Evolutionary conservation across 2,888 invertebrate genomes (phyloP).

Genomic region (Muscina levida): DNA sequence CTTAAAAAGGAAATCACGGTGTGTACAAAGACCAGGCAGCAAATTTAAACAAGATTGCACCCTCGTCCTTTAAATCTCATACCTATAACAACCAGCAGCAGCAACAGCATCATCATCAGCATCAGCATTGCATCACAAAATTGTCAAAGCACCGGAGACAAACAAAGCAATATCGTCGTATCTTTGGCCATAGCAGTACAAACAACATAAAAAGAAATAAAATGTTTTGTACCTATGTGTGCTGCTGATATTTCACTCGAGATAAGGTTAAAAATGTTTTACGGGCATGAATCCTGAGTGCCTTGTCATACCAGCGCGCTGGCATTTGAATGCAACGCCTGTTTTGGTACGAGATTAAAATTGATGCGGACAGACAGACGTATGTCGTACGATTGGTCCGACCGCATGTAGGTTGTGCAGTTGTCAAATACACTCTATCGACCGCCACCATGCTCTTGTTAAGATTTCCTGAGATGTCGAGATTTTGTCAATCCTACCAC

Average conservation of each 20-base stretch:
- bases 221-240: constrained; percentile 12
- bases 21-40: constrained; percentile 23
- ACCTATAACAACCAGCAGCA: background rate
- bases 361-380: background rate
- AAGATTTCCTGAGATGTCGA: constrained; percentile 14
- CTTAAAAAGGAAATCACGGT: constrained; percentile 52
- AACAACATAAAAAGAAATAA: too few relatives aligned
- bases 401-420: constrained; percentile 50
- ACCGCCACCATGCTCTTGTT: too few relatives aligned
- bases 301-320: constrained; percentile 27
- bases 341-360: too few relatives aligned
- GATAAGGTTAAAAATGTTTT: constrained; percentile 54
- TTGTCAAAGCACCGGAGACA: constrained; percentile 33
- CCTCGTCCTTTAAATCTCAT: constrained; percentile 36
- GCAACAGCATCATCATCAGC: background rate
- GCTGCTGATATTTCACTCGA: constrained; percentile 55
- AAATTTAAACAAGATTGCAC: constrained; percentile 57
- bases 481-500: constrained; percentile 36
- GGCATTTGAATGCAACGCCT: background rate
- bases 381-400: constrained; percentile 30
- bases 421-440: constrained; percentile 18
- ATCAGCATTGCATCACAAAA: constrained; percentile 29
- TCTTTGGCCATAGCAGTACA: background rate
- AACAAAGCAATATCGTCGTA: constrained; percentile 20
- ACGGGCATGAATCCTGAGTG: constrained; percentile 35